Conservation (phyloP, 1,140 invertebrate species). For the Sycobia sp. region DNA sequence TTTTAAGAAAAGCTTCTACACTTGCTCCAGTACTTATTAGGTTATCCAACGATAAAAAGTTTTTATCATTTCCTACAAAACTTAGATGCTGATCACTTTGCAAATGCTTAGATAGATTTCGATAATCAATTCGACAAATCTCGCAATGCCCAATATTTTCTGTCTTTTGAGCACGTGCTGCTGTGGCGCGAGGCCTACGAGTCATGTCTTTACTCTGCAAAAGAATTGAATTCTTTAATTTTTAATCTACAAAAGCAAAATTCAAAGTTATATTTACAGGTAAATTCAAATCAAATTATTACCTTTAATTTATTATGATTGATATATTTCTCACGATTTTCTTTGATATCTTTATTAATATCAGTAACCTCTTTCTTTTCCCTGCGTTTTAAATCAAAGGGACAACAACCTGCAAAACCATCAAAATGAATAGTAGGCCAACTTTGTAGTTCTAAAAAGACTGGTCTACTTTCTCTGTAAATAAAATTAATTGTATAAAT, state of each 20-base stretch:
- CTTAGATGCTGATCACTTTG: conserved; percentile 73
- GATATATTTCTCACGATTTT: conserved; percentile 48
- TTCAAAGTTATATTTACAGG: background rate
- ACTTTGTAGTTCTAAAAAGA: conserved; percentile 56
- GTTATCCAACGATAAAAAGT: conserved; percentile 72
- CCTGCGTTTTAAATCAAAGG: conserved; percentile 48
- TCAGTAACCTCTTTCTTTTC: conserved; percentile 39
- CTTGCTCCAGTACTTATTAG: conserved; percentile 68
- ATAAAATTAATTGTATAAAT: conserved; percentile 22
- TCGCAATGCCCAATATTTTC: conserved; percentile 74
- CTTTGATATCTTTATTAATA: conserved; percentile 49
- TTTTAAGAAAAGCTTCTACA: conserved; percentile 68
- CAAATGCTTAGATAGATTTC: conserved; percentile 69
- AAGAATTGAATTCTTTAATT: background rate
- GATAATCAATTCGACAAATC: conserved; percentile 75
- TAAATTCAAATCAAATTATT: too few species aligned
- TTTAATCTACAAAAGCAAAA: background rate
- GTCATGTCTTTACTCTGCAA: conserved; percentile 65
- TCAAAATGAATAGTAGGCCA: conserved; percentile 61
- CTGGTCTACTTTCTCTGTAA: conserved; percentile 56
- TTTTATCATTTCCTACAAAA: conserved; percentile 73
- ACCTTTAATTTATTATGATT: conserved; percentile 31
- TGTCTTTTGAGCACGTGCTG: conserved; percentile 61
- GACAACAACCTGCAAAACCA: conserved; percentile 54
- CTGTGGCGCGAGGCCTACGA: conserved; percentile 67